Evolutionary conservation across 2,797 vertebrate species (phyloP), one percentile per base, ranked within the genome.

Genomic region (Lutjanus campechanus): DNA sequence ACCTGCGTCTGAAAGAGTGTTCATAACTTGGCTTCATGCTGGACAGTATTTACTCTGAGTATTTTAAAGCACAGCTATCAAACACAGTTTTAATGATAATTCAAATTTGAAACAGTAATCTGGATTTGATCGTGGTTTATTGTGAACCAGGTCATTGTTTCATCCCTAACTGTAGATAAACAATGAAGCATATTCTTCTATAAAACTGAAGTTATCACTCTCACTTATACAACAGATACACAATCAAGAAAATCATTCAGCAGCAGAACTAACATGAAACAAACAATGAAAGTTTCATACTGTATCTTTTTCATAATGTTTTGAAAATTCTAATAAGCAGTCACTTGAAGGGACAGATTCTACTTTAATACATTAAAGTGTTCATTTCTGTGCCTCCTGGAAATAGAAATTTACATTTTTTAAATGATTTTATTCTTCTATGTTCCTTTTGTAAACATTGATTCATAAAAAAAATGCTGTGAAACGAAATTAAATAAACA

Each of bases 401-500:
- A 50, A 25, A 56, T 51, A 54, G 8, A 29, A 29, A 41, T 16
- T 63, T n/a, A 16, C 1, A 20, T 40, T 46, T 76, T 69, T 0
- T 16, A 7, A 22, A 55, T 12, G 25, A 36, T 43, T 54, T 19
- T n/a, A 56, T 62, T 79, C 29, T 77, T 72, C 7, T 55, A 55
- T 70, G 2, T 83, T 81, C 4, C 69, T 11, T 86, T 76, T 77
- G 43, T 80, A 77, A 82, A 54, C 53, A 62, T 1, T 59, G 53
- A 40, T 68, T 65, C 11, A 43, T 15, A 29, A 19, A 61, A 61
- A 67, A 43, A 64, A 70, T n/a, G 15, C 4, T 25, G 2, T 68
- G 1, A 58, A 68, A 64, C 15, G 40, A 5, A 60, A 77, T 49
- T 15, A 69, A 92, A 86, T 79, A 74, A 84, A 85, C 9, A 9